Evolutionary conservation across 2,888 invertebrate species (phyloP), one percentile per base, ranked within the genome.

Genomic region (Odontomyia ornata): DNA sequence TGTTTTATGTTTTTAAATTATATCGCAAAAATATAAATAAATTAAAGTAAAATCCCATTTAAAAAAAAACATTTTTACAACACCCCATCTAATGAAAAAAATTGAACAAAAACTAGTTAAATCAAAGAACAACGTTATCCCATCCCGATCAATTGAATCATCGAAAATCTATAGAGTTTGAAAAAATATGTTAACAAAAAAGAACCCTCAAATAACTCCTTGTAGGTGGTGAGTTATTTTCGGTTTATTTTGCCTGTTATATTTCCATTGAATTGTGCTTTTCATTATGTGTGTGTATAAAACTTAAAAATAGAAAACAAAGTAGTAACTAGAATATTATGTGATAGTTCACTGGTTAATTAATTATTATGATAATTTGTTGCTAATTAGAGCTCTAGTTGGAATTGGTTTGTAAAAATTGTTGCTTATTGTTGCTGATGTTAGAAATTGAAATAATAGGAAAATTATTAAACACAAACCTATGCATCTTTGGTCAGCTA

Each of bases 401-500:
- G 75, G 75, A 64, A 76, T 72, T 36, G 3, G 36, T 64, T 76
- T 60, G 30, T 79, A 56, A 56, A 76, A 76, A 73, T 75, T 65
- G 69, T 67, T 76, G 1, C 28, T 25, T 65, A 57, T 65, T 72
- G 69, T 76, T 71, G 67, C 15, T 71, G 75, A 25, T 65, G 69
- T 78, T 73, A 76, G 62, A 75, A 27, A 47, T 71, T 77, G 56
- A 30, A 75, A 65, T 47, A 77, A 67, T 65, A 79, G 47, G 76
- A 78, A 76, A 65, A 77, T 77, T 65, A 80, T 47, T 64, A 86
- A 82, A 82, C 85, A 86, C 86, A 86, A 86, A 86, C 86, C 86
- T 86, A 86, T 84, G 81, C 86, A 86, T 84, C 84, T 85, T 82
- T 85, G 85, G 82, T 86, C 84, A 80, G 83, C 83, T 82, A 85